Evolutionary conservation across 2,113 vertebrate genomes (phyloP).

Genomic region (Nipponia nippon): DNA sequence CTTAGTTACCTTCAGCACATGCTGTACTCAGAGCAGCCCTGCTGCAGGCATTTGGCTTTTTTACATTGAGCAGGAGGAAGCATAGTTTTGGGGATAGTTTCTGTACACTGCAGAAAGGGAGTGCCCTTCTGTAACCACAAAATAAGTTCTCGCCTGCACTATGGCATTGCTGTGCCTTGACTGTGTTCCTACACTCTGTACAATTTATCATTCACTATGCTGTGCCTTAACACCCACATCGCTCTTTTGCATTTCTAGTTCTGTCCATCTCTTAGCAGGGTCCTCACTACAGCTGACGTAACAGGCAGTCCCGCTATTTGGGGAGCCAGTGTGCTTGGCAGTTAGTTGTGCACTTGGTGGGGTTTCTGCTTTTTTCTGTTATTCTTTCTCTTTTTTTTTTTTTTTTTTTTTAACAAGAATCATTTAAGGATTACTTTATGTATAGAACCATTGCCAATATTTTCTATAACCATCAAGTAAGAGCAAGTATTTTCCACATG

Average conservation of each 20-base stretch:
- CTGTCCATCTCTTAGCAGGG: neutral
- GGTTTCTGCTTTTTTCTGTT: neutral
- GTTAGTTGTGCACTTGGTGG: neutral
- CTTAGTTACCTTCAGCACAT: neutral
- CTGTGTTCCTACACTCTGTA: neutral
- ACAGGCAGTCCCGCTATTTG: neutral
- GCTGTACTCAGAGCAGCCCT: neutral
- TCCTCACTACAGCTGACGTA: neutral
- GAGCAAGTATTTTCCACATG: conserved; percentile 6
- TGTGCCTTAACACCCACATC: neutral
- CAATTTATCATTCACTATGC: neutral
- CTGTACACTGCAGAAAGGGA: neutral
- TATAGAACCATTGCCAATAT: neutral
- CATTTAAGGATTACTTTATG: neutral
- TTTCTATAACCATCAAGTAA: neutral
- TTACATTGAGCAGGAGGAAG: neutral
- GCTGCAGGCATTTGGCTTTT: neutral
- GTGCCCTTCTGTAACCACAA: neutral
- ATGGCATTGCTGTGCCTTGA: neutral
- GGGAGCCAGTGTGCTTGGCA: neutral
- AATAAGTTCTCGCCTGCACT: neutral
- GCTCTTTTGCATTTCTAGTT: neutral
- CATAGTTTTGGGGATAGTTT: neutral
- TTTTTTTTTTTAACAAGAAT: neutral
- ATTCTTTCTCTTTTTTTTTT: neutral